A percentile compares a stretch with the other conserved stretches of the same genome.
Evolutionary conservation across 2,113 vertebrate species (phyloP).

Genomic region (Eulemur rufifrons): DNA sequence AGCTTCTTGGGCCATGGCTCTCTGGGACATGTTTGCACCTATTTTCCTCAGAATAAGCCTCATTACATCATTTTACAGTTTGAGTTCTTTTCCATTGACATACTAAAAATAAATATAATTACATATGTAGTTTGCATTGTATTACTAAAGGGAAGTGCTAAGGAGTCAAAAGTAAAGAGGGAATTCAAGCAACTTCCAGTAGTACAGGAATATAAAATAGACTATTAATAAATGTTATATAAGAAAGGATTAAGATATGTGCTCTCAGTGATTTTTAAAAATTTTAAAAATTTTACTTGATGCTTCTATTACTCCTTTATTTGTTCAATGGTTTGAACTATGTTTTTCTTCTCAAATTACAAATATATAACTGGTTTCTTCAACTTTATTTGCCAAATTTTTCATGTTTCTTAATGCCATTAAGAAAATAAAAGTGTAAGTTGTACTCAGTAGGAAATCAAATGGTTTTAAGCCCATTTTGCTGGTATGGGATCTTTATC

Average conservation of each 20-base stretch:
- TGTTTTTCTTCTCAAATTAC: background rate
- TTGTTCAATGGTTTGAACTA: background rate
- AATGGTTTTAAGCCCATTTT: background rate
- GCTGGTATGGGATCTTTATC: background rate
- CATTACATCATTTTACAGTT: too few species aligned
- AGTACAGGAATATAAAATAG: background rate
- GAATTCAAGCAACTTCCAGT: background rate
- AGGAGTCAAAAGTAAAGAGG: background rate
- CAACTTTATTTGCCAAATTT: background rate
- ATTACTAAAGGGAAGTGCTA: background rate
- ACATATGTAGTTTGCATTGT: background rate
- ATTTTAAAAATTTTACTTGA: background rate
- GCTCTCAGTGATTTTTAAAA: background rate
- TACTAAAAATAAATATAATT: background rate
- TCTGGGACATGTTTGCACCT: too few species aligned
- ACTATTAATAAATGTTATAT: background rate
- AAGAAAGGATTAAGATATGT: background rate
- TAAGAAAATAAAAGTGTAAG: background rate
- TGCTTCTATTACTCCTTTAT: background rate
- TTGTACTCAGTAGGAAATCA: background rate
- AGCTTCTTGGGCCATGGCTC: too few species aligned
- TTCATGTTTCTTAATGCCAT: background rate
- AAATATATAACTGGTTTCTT: background rate
- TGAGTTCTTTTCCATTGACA: background rate
- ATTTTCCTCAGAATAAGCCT: too few species aligned